Base-by-base conservation (phyloP, 2,888 invertebrate species). In the Leptinotarsa haldemani region DNA sequence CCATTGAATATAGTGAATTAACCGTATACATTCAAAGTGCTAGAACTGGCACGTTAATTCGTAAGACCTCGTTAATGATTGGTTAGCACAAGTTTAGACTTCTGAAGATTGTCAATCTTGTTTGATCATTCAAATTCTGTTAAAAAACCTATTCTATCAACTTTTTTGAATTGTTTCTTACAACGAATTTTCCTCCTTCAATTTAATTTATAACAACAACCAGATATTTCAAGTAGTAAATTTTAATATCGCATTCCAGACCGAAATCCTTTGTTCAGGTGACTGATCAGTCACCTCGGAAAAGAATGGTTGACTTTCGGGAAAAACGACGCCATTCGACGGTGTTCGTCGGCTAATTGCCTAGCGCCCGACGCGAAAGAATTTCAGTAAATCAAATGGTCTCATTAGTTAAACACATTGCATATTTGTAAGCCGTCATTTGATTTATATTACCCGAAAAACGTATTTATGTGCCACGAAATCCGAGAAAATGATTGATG, bases 331-430 rank as follows among this genome's bases (percentile, higher is more conserved):
- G 63, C 65, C 50, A 65, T 52, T 64, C 70, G 73, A 65, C 77
- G 74, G 63, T 69, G 71, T 61, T 40, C 70, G 56, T 63, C 77
- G 47, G 70, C 75, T 77, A 78, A 78, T 78, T 78, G 72, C 74
- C 70, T 46, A 47, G 73, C 78, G 73, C 74, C 77, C 78, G 79
- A 75, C 80, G 79, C 75, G 20, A 63, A 78, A 73, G 74, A 69
- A 80, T 81, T 79, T 74, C 81, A 77, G 79, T 82, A 82, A 82
- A 82, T 82, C 82, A 82, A 77, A 69, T 74, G 70, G 77, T 78
- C 81, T 82, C 81, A 82, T 82, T 82, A 82, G 81, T 80, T 81
- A 82, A 82, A 80, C 82, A 82, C 81, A 82, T 80, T 76, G 80
- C 80, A 79, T 80, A 82, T 82, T 82, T 82, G 82, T 82, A 82